These are phyloP conservation scores for Chouioia cunea DNA, from an alignment of 2,888 invertebrate genomes.

Conservation along the genomic window DNA sequence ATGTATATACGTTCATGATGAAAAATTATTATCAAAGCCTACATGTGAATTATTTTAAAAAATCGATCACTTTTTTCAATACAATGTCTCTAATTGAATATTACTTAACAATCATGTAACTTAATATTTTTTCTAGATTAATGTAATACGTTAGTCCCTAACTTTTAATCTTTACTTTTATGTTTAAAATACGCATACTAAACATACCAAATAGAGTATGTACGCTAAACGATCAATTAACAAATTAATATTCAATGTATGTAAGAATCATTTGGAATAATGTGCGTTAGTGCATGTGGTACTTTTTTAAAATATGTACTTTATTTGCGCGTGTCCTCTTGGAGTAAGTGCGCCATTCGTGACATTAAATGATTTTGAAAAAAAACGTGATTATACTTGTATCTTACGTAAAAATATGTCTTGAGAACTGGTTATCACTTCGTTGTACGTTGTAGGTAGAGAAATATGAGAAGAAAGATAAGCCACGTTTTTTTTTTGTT, in stretches of 20 bases:
- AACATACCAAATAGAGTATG: too few species aligned
- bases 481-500: constrained; percentile 29
- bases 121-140: too few species aligned
- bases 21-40: too few species aligned
- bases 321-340: constrained; percentile 29
- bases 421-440: constrained; percentile 5
- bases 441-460: neutral
- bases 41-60: too few species aligned
- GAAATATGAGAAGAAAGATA: constrained; percentile 24
- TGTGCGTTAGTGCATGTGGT: neutral
- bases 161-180: too few species aligned
- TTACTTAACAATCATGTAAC: too few species aligned
- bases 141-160: too few species aligned
- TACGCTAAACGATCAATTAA: too few species aligned
- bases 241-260: neutral
- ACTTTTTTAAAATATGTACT: constrained; percentile 11
- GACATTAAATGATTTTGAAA: constrained; percentile 22
- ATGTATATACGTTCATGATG: too few species aligned
- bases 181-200: too few species aligned
- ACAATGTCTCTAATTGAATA: too few species aligned
- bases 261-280: constrained; percentile 2
- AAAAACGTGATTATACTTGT: constrained; percentile 2
- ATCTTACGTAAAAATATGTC: constrained; percentile 14
- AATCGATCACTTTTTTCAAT: too few species aligned
- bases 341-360: constrained; percentile 24